A percentile compares a stretch with the other conserved stretches of the same genome.
phyloP scores from a whole-genome alignment of 2,113 vertebrate genomes.

The Melanerpes aurifrons region DNA sequence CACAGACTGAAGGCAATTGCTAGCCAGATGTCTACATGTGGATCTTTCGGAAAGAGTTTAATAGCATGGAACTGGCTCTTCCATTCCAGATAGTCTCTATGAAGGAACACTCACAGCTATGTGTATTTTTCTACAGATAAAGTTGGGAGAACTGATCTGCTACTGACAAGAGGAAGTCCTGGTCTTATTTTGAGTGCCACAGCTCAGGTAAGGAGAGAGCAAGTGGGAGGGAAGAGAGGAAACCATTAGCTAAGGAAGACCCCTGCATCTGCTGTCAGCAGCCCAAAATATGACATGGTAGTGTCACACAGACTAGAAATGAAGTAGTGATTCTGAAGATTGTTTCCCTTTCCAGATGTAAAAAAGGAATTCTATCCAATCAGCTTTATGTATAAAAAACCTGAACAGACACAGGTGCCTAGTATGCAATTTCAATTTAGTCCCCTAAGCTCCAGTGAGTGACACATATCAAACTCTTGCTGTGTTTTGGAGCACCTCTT shows the following conservation, averaged over 20 bases:
- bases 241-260: not conserved
- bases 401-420: not conserved
- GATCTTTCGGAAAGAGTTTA: no score
- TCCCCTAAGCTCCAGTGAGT: not conserved
- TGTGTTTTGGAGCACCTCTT: no score
- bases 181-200: no score
- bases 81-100: no score
- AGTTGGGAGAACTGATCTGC: no score
- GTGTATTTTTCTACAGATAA: no score
- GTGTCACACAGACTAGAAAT: not conserved
- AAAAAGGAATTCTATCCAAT: not conserved
- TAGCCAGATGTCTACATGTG: not conserved
- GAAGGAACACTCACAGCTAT: no score
- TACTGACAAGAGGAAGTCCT: no score
- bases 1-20: not conserved
- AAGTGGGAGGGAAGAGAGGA: no score
- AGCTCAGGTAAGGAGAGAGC: no score
- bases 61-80: no score
- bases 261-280: not conserved
- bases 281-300: not conserved
- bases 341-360: not conserved
- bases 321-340: not conserved
- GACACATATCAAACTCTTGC: not conserved
- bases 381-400: not conserved
- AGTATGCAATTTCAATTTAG: not conserved